Evolutionary conservation across 2,113 vertebrate genomes (phyloP).

Genomic region (Myotis davidii): DNA sequence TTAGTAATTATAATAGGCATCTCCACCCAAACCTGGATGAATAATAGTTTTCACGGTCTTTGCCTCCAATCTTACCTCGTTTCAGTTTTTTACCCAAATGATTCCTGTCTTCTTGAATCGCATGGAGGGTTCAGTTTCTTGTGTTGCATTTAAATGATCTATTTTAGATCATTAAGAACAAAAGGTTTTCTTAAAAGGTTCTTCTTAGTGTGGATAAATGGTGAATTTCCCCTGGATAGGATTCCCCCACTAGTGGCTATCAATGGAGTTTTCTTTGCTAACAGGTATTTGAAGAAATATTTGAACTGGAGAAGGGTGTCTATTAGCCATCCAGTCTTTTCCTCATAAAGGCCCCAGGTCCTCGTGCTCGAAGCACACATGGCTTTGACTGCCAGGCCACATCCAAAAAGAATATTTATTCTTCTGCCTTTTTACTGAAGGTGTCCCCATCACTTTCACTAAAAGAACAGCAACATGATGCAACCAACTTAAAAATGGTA

Average conservation of each 20-base stretch:
- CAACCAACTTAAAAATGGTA: constrained; percentile 39
- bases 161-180: not conserved
- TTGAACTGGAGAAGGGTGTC: constrained; percentile 63
- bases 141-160: not conserved
- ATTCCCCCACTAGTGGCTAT: not conserved
- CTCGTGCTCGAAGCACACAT: not conserved
- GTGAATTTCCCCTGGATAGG: not conserved
- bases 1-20: constrained; percentile 45
- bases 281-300: constrained; percentile 63
- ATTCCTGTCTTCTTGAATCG: not conserved
- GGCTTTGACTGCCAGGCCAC: not conserved
- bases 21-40: constrained; percentile 27
- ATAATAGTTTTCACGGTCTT: constrained; percentile 43
- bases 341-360: constrained; percentile 37
- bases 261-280: constrained; percentile 30
- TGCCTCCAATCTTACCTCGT: constrained; percentile 14
- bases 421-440: constrained; percentile 11
- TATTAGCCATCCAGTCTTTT: constrained; percentile 31
- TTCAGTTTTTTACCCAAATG: not conserved
- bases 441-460: not conserved
- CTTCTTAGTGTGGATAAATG: constrained; percentile 36
- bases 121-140: not conserved
- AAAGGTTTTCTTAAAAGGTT: not conserved
- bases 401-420: constrained; percentile 24
- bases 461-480: not conserved